Evolutionary conservation across 2,888 invertebrate genomes (phyloP), one percentile per base, ranked within the genome.

Genomic region (Barypeithes pellucidus): DNA sequence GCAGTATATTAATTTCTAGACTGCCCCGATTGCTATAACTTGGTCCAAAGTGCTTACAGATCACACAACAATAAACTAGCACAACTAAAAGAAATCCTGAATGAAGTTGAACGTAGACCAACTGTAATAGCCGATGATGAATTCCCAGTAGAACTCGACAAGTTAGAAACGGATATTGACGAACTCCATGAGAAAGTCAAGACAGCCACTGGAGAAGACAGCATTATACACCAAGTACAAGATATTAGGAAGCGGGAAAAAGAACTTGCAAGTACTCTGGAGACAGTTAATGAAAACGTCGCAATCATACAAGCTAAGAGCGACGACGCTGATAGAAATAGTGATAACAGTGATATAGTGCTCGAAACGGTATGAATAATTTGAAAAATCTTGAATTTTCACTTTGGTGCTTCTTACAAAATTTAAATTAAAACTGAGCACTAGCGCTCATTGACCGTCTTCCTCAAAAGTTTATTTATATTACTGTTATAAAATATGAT

Each of bases 21-120:
- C 82, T 99, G 99, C 84, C 97, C 97, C 0, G 92, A 95, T 9
- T 99, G 99, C 86, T 99, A 99, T 86, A 96, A 95, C 84, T 88
- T 99, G 8, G 97, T 99, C 0, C 94, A 95, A 83, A 93, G 94
- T 59, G 94, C 95, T 0, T 95, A 95, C 12, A 91, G 93, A 82
- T 87, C 89, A 3, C 96, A 97, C 81, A 88, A 94, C 72, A 87
- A 84, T 33, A 94, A 95, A 80, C 86, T 98, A 59, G 87, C 88
- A 1, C 91, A 94, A 72, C 88, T 99, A 22, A 92, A 93, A 78
- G 90, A 91, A 62, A 91, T 91, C 18, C 88, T 97, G 12, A 90
- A 92, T 36, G 95, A 97, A 83, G 97, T 99, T 73, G 94, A 95
- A 14, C 94, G 94, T 82, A 95, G 96, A 18, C 98, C 98, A 0